Evolutionary conservation across 2,888 invertebrate species (phyloP), one percentile per base, ranked within the genome.

Genomic region (Zhengitettix transpicula): DNA sequence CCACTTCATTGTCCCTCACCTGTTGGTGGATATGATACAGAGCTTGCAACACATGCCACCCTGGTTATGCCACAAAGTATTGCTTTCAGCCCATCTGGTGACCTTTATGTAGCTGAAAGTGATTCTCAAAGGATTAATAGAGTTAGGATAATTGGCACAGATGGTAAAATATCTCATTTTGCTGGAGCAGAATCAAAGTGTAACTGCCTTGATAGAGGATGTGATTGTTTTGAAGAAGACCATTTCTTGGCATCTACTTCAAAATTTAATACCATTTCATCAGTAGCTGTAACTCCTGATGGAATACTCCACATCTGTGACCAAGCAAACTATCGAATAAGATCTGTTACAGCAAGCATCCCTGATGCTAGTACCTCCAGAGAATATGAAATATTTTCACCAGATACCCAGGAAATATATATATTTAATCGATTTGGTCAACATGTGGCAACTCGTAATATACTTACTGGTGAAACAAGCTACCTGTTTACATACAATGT

Each of bases 401-500:
- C 96, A 0, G 94, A 95, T 67, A 91, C 93, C 5, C 95, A 96
- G 72, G 97, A 97, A 72, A 87, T 92, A 62, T 94, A 93, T 68
- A 84, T 93, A 40, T 94, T 94, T 75, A 94, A 94, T 68, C 78
- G 92, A 66, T 93, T 94, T 69, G 98, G 98, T 0, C 96, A 96
- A 71, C 98, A 98, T 70, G 83, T 93, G 5, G 86, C 89, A 60
- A 97, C 96, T 0, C 87, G 87, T 66, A 94, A 95, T 70, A 95
- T 98, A 62, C 76, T 97, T n/a, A 96, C 96, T 0, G 93, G 92
- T 0, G 92, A 93, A 73, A 90, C 87, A 5, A 86, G 90, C 65
- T 97, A 95, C 71, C 84, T 89, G 2, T 98, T 97, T 71, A 88
- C 93, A 0, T 98, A 98, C 75, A 95, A 93, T 66, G 93, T 96